A percentile compares a stretch with the other conserved stretches of the same genome.
phyloP scores from a whole-genome alignment of 2,797 vertebrate genomes.

The Chromobotia macracanthus region DNA sequence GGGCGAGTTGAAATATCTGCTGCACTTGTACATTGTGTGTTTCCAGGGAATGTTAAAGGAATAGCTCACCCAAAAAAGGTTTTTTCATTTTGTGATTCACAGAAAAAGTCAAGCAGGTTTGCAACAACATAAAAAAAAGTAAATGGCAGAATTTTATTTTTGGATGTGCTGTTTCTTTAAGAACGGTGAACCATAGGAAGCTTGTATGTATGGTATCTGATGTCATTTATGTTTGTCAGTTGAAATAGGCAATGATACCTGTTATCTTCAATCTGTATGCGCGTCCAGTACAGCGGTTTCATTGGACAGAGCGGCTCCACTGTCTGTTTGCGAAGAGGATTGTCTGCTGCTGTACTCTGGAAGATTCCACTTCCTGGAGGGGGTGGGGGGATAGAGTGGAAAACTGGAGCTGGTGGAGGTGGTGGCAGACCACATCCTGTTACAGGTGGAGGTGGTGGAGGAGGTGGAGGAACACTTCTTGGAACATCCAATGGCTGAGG shows the following conservation, averaged over 20 bases:
- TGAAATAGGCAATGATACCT: constrained; percentile 74
- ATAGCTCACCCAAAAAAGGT: not conserved
- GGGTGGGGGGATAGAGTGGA: constrained; percentile 57
- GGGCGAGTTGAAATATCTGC: constrained; percentile 50
- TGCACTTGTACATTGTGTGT: constrained; percentile 17
- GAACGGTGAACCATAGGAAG: constrained; percentile 10
- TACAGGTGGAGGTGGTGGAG: constrained; percentile 42
- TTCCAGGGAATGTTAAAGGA: not conserved
- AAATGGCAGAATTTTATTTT: too few relatives aligned
- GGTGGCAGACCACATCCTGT: constrained; percentile 61
- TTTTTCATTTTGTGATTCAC: not conserved
- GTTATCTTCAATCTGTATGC: constrained; percentile 87
- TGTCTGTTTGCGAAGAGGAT: constrained; percentile 82
- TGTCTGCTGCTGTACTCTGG: constrained; percentile 54
- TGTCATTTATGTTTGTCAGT: not conserved
- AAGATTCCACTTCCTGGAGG: constrained; percentile 45
- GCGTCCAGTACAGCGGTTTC: constrained; percentile 96
- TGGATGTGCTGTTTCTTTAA: not conserved
- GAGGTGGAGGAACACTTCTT: constrained; percentile 56
- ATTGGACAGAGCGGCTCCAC: constrained; percentile 88
- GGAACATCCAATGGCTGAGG: constrained; percentile 32
- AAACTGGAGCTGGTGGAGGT: constrained; percentile 60
- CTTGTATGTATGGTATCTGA: not conserved
- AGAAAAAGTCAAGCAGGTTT: too few relatives aligned
- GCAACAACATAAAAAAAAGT: too few relatives aligned